phyloP scores from a whole-genome alignment of 1,140 invertebrate genomes.

The Drosophila baimaii region DNA sequence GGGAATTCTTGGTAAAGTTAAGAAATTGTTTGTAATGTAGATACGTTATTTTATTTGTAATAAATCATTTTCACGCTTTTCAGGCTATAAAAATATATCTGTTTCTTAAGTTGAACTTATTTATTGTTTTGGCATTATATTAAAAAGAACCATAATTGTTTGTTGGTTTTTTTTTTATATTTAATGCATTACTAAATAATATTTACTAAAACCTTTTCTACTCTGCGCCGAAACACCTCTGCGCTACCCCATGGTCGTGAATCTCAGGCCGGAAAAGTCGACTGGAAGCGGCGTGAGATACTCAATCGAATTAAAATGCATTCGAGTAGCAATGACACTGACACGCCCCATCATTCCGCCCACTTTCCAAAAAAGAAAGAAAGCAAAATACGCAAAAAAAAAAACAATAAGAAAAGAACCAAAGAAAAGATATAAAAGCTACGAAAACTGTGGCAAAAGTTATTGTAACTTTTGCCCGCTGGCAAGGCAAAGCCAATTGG shows the following conservation, averaged over 20 bases:
- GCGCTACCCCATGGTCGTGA: conserved; percentile 1
- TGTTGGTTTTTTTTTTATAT: too few species aligned
- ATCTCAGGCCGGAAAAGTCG: conserved; percentile 7
- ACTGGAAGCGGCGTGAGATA: conserved; percentile 39
- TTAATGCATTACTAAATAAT: too few species aligned
- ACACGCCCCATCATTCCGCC: conserved; percentile 38
- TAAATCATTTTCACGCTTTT: too few species aligned
- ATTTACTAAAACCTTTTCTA: too few species aligned
- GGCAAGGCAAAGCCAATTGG: conserved; percentile 51
- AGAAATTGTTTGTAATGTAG: too few species aligned
- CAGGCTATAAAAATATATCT: too few species aligned
- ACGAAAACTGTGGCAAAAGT: conserved; percentile 79
- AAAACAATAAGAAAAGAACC: conserved; percentile 11
- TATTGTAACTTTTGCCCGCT: conserved; percentile 75
- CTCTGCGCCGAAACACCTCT: background rate
- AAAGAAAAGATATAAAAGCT: conserved; percentile 49
- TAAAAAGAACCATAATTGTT: too few species aligned
- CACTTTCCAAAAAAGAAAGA: conserved; percentile 10
- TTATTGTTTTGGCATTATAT: too few species aligned
- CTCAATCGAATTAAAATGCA: conserved; percentile 80
- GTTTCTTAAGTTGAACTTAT: too few species aligned
- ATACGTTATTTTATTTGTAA: too few species aligned
- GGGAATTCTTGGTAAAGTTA: too few species aligned
- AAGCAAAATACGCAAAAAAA: conserved; percentile 28
- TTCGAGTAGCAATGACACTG: conserved; percentile 73